Evolutionary conservation across 2,113 vertebrate species (phyloP).

Genomic region (Hippocampus comes): DNA sequence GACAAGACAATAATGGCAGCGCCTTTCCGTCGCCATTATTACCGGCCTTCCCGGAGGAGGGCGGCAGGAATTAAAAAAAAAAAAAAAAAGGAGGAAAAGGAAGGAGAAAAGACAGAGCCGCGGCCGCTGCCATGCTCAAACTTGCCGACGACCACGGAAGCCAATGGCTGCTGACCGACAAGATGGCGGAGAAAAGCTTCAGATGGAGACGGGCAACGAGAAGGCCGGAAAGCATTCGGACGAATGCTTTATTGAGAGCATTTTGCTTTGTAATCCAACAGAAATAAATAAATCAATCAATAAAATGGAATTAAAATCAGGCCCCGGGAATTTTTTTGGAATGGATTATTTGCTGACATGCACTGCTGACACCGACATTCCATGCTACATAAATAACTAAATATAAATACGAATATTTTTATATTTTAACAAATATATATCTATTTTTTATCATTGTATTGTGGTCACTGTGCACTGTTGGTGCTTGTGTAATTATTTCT

Average conservation of each 20-base stretch:
- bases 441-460: too few relatives aligned
- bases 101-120: conserved; percentile 53
- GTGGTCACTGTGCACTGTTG: too few relatives aligned
- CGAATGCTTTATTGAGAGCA: too few relatives aligned
- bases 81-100: conserved; percentile 49
- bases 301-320: too few relatives aligned
- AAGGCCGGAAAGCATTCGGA: not conserved
- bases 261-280: not conserved
- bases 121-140: conserved; percentile 14
- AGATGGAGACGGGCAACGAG: not conserved
- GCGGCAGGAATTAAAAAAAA: conserved; percentile 48
- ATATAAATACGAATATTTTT: too few relatives aligned
- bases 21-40: conserved; percentile 86
- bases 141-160: conserved; percentile 22
- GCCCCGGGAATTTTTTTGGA: too few relatives aligned
- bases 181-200: not conserved
- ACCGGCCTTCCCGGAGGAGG: conserved; percentile 78
- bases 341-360: too few relatives aligned
- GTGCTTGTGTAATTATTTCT: too few relatives aligned
- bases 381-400: too few relatives aligned
- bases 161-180: conserved; percentile 17
- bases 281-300: too few relatives aligned
- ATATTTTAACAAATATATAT: too few relatives aligned
- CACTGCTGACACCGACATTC: too few relatives aligned
- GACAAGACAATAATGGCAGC: conserved; percentile 96